Evolutionary conservation across 2,113 vertebrate species (phyloP).

Genomic region (Siniperca knerii): DNA sequence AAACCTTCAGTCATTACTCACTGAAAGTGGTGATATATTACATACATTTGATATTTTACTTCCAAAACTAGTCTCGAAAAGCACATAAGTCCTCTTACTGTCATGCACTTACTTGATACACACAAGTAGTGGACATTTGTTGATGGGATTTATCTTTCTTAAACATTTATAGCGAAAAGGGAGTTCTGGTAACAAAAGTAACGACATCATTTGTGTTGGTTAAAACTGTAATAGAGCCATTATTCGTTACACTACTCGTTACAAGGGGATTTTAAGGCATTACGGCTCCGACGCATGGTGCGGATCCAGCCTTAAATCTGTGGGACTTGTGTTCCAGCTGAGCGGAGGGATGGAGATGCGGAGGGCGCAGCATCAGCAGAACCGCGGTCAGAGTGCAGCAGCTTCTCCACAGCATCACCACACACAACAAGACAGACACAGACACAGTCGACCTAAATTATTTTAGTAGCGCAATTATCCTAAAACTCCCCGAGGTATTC

Average conservation of each 20-base stretch:
- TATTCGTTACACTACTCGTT: conserved; percentile 8
- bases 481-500: conserved; percentile 65
- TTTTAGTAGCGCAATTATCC: conserved; percentile 77
- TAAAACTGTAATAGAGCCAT: background rate
- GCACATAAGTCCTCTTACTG: background rate
- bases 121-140: background rate
- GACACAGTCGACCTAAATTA: conserved; percentile 78
- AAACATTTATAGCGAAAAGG: background rate
- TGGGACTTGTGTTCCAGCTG: conserved; percentile 31
- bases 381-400: conserved; percentile 34
- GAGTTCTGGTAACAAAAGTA: background rate
- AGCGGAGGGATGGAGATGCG: conserved; percentile 47
- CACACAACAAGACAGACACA: conserved; percentile 20
- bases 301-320: conserved; percentile 47
- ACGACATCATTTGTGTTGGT: background rate
- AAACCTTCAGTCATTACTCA: too few relatives aligned
- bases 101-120: background rate
- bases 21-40: background rate
- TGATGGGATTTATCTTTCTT: background rate
- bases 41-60: background rate
- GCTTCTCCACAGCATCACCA: conserved; percentile 48
- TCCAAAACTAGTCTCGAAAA: background rate
- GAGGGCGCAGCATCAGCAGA: conserved; percentile 45
- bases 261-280: conserved; percentile 28
- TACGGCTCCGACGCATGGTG: conserved; percentile 30